A percentile compares a stretch with the other conserved stretches of the same genome.
These are phyloP conservation scores for Meiosimyza platycephala DNA, from an alignment of 2,888 invertebrate species.

Conservation along the genomic window DNA sequence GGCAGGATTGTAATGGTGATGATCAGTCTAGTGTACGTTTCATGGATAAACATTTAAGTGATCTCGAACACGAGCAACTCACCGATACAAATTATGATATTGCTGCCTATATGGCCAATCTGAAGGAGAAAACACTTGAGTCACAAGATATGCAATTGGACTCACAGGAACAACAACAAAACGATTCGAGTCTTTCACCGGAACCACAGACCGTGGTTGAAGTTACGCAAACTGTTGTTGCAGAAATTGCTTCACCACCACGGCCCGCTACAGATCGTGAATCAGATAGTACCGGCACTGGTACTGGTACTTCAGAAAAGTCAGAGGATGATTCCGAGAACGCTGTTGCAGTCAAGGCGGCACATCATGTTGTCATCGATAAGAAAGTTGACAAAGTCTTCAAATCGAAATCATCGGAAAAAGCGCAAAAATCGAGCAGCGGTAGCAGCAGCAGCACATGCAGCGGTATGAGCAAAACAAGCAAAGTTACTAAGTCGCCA, in stretches of 20 bases:
- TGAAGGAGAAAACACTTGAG: slow-evolving; percentile 65
- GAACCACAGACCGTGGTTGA: slow-evolving; percentile 66
- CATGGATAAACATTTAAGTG: slow-evolving; percentile 67
- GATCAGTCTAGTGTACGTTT: slow-evolving; percentile 53
- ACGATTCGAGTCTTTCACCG: slow-evolving; percentile 65
- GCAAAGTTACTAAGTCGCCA: slow-evolving; percentile 66
- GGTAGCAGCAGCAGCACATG: slow-evolving; percentile 49
- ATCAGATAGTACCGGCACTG: slow-evolving; percentile 58
- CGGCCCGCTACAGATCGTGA: slow-evolving; percentile 54
- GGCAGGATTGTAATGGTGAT: slow-evolving; percentile 46
- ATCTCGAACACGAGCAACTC: slow-evolving; percentile 64
- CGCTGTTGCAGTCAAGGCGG: slow-evolving; percentile 42
- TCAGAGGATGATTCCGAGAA: slow-evolving; percentile 65
- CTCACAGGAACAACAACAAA: slow-evolving; percentile 60
- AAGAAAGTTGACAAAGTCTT: slow-evolving; percentile 67
- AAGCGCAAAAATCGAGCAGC: slow-evolving; percentile 40
- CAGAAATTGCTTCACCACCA: slow-evolving; percentile 63
- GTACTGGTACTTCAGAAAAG: slow-evolving; percentile 63
- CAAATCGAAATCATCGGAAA: slow-evolving; percentile 60
- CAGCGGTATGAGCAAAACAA: slow-evolving; percentile 49
- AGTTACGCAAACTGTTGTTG: slow-evolving; percentile 62
- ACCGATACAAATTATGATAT: slow-evolving; percentile 65
- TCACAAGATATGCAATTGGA: slow-evolving; percentile 56
- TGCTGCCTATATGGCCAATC: slow-evolving; percentile 66
- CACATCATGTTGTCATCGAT: slow-evolving; percentile 62